Conservation (phyloP, 2,113 vertebrate species). For the Dolichallabes microphthalmus region DNA sequence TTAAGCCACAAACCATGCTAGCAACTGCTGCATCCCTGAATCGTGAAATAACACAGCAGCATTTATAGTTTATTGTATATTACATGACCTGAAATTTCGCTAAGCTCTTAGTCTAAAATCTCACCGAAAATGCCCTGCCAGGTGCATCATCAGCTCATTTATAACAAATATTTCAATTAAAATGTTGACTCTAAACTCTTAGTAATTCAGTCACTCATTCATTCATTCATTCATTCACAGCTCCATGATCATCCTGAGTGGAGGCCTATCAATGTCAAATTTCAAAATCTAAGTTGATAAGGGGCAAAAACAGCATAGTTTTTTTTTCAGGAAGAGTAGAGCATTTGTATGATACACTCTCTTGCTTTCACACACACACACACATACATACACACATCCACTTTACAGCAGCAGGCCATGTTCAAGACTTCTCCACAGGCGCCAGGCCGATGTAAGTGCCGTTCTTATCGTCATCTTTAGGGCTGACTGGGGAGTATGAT, state of each 20-base stretch:
- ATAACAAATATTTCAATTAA: background rate
- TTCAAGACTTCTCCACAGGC: slow-evolving; percentile 61
- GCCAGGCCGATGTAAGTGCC: slow-evolving; percentile 67
- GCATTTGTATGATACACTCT: background rate
- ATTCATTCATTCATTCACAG: background rate
- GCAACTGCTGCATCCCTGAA: background rate
- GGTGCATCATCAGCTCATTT: background rate
- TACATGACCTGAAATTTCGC: background rate
- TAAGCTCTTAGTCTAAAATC: background rate
- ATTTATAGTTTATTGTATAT: background rate
- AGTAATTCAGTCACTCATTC: background rate
- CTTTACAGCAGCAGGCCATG: background rate
- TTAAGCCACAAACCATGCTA: background rate
- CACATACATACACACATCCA: background rate
- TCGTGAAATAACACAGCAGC: background rate
- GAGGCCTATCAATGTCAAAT: background rate
- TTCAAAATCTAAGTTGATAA: background rate
- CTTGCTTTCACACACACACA: background rate
- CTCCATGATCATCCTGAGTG: slow-evolving; percentile 30
- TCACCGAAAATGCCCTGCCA: background rate
- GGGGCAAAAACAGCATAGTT: background rate
- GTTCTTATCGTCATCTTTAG: slow-evolving; percentile 70
- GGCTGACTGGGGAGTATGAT: slow-evolving; percentile 64
- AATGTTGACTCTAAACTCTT: background rate
- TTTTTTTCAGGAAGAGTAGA: background rate